phyloP scores from a whole-genome alignment of 2,113 vertebrate species.

The Megaceryle maxima region DNA sequence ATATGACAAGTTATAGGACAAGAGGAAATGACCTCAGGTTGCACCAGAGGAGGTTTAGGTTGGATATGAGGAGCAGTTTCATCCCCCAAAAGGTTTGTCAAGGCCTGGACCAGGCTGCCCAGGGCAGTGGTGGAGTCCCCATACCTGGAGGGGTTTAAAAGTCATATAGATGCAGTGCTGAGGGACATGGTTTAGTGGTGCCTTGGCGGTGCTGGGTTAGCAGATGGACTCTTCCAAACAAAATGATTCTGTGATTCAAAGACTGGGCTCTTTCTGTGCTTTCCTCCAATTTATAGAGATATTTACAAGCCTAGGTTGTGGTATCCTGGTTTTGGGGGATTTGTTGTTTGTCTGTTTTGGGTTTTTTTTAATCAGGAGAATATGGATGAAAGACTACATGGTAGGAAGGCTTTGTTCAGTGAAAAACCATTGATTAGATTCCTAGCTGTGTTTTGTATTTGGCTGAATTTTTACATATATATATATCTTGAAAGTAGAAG shows the following conservation, averaged over 20 bases:
- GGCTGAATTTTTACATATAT: not conserved
- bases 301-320: not conserved
- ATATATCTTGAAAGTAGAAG: not conserved
- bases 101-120: not conserved
- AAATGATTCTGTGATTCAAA: not conserved
- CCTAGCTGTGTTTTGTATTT: not conserved
- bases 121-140: not conserved
- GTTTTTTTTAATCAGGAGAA: not conserved
- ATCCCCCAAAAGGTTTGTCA: not conserved
- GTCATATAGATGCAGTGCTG: not conserved
- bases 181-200: not conserved
- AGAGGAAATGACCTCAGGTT: not conserved
- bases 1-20: not conserved
- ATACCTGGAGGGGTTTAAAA: not conserved
- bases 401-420: not conserved
- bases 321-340: rapidly evolving
- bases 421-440: not conserved
- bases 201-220: not conserved
- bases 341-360: not conserved
- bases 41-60: not conserved
- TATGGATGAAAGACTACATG: not conserved
- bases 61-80: not conserved
- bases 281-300: not conserved
- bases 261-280: not conserved
- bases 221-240: not conserved